phyloP scores from a whole-genome alignment of 2,797 vertebrate genomes.

The Acanthis flammea region DNA sequence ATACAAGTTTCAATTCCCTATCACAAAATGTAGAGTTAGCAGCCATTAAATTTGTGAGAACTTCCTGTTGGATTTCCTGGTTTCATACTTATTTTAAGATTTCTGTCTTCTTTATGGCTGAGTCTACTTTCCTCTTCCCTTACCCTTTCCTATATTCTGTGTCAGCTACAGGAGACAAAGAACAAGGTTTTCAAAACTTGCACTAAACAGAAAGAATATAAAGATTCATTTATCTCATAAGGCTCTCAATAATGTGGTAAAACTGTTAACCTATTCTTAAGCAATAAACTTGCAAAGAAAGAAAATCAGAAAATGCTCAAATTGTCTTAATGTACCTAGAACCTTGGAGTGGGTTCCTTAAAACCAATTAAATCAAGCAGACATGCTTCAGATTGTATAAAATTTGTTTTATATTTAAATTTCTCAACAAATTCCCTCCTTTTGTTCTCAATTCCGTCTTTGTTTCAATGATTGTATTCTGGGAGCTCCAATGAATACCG shows the following conservation, averaged over 20 bases:
- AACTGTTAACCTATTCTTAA: not conserved
- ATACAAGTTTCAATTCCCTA: not conserved
- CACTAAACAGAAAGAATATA: not conserved
- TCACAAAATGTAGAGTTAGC: not conserved
- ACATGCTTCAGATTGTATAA: not conserved
- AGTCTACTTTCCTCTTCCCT: not conserved
- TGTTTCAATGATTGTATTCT: not conserved
- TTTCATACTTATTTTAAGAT: not conserved
- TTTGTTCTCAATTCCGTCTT: conserved; percentile 24
- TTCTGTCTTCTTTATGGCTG: not conserved
- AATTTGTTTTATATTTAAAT: not conserved
- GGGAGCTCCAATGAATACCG: not conserved
- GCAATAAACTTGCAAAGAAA: not conserved
- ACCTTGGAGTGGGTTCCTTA: not conserved
- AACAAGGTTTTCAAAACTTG: not conserved
- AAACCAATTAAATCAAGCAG: not conserved
- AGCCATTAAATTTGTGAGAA: not conserved
- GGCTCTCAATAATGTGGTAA: not conserved
- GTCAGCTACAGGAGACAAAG: not conserved
- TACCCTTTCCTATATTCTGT: not conserved
- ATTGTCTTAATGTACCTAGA: not conserved
- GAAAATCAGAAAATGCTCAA: not conserved
- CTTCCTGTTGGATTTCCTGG: not conserved
- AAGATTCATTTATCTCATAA: not conserved
- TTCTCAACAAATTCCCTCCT: not conserved